phyloP scores from a whole-genome alignment of 2,888 invertebrate genomes.

The Lochmaea crataegi region DNA sequence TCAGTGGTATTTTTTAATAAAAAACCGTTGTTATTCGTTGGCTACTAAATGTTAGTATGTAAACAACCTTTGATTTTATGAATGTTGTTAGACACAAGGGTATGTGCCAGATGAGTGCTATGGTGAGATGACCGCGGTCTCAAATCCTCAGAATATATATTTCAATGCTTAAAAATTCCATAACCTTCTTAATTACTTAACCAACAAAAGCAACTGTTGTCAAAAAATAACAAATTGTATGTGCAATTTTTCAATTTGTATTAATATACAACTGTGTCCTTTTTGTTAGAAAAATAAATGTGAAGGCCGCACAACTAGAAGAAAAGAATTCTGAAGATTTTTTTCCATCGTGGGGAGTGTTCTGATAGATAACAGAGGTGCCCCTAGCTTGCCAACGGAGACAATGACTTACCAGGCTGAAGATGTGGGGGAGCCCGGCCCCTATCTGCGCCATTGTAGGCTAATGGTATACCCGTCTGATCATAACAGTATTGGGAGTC shows the following conservation, averaged over 20 bases:
- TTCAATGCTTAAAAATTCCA: conserved; percentile 4
- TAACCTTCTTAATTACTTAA: conserved; percentile 19
- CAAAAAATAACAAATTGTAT: not conserved
- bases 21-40: not conserved
- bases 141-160: conserved; percentile 50
- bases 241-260: too few relatives aligned
- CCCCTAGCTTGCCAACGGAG: conserved; percentile 48
- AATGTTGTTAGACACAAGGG: conserved; percentile 64
- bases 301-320: conserved; percentile 13
- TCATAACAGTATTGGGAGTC: conserved; percentile 72
- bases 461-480: conserved; percentile 67
- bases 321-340: conserved; percentile 41
- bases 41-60: conserved; percentile 16
- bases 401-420: conserved; percentile 65
- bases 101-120: conserved; percentile 62
- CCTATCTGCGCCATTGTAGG: conserved; percentile 64
- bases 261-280: not conserved
- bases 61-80: conserved; percentile 43
- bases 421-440: conserved; percentile 63
- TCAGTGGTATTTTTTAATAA: not conserved
- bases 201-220: not conserved
- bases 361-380: conserved; percentile 42
- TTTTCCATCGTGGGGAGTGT: conserved; percentile 28
- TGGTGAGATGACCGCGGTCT: conserved; percentile 52
- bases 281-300: conserved; percentile 20